A percentile compares a stretch with the other conserved stretches of the same genome.
These are phyloP conservation scores for Eucriotettix oculatus DNA, from an alignment of 2,888 invertebrate genomes.

Conservation along the genomic window DNA sequence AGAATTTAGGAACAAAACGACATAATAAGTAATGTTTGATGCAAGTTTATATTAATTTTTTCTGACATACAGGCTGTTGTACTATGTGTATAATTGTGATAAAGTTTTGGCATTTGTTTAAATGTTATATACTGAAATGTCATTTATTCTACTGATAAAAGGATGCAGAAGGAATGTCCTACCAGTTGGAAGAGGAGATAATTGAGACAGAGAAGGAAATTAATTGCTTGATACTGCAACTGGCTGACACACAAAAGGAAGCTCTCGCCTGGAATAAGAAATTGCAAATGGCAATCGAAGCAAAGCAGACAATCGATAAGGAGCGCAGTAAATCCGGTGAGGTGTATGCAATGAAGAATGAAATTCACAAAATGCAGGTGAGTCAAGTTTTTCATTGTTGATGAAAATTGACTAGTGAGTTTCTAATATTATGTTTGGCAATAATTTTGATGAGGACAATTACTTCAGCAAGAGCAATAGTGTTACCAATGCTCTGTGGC, in stretches of 20 bases:
- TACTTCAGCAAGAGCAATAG: too few relatives aligned
- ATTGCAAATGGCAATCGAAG: constrained; percentile 51
- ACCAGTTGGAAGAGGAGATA: constrained; percentile 67
- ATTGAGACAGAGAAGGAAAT: constrained; percentile 27
- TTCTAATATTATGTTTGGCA: too few relatives aligned
- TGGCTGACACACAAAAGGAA: constrained; percentile 46
- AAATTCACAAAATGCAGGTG: constrained; percentile 74
- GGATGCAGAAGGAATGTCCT: constrained; percentile 49
- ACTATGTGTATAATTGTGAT: too few relatives aligned
- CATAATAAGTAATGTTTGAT: too few relatives aligned
- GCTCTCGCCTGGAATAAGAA: constrained; percentile 69
- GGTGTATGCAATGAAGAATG: constrained; percentile 55
- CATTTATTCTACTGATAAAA: constrained; percentile 19
- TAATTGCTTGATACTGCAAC: constrained; percentile 35
- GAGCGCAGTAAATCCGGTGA: constrained; percentile 51
- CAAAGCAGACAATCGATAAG: constrained; percentile 46
- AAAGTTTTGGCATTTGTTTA: too few relatives aligned
- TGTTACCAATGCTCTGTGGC: too few relatives aligned
- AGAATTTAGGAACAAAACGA: too few relatives aligned
- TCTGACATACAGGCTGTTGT: too few relatives aligned
- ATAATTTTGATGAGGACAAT: too few relatives aligned
- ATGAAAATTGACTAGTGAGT: too few relatives aligned
- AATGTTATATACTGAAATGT: too few relatives aligned
- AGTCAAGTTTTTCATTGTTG: constrained; percentile 8
- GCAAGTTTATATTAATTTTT: too few relatives aligned